These are phyloP conservation scores for Zosterops pallidus DNA, from an alignment of 2,113 vertebrate genomes.

Conservation along the genomic window DNA sequence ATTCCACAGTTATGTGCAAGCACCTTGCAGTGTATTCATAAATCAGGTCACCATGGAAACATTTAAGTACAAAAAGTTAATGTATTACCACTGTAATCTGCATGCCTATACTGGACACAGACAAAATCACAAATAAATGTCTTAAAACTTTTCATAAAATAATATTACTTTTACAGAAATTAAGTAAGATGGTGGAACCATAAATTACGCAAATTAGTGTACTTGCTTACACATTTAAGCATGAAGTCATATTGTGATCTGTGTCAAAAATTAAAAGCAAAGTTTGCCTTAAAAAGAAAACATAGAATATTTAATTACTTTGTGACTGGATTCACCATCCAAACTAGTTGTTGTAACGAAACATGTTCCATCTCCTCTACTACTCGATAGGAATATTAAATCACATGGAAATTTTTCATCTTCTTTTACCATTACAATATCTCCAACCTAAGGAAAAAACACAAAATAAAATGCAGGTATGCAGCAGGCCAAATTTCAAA, in stretches of 20 bases:
- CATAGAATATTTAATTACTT: slow-evolving; percentile 73
- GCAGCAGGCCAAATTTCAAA: not conserved
- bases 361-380: slow-evolving; percentile 90
- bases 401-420: slow-evolving; percentile 95
- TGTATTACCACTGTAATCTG: not conserved
- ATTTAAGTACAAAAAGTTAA: not conserved
- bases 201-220: not conserved
- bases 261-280: not conserved
- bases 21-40: not conserved
- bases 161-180: not conserved
- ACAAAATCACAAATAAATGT: not conserved
- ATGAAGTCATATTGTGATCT: not conserved
- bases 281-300: not conserved
- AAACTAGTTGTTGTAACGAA: slow-evolving; percentile 95
- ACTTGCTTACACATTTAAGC: not conserved
- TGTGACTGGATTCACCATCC: slow-evolving; percentile 97
- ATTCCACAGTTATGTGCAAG: not conserved
- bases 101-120: not conserved
- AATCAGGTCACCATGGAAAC: not conserved
- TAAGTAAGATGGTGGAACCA: not conserved
- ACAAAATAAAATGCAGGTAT: not conserved
- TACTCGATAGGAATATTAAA: slow-evolving; percentile 91
- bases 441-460: slow-evolving; percentile 84
- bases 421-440: slow-evolving; percentile 92
- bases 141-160: not conserved